Conservation (phyloP, 1,140 invertebrate species). For the Drosophila santomea region DNA sequence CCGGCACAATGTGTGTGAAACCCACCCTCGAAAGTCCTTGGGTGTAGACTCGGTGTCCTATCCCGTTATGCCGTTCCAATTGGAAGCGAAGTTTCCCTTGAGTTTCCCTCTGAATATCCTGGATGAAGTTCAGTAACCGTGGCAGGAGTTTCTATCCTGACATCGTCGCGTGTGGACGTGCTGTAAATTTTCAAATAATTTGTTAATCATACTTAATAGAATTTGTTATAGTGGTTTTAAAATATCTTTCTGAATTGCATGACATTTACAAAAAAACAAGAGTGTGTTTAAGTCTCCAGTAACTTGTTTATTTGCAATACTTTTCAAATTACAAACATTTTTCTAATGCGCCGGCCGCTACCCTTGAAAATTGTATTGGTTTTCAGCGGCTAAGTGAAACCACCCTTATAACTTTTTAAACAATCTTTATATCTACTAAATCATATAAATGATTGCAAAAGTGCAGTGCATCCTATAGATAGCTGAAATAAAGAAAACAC, state of each 20-base stretch:
- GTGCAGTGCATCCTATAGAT: neutral
- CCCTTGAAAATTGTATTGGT: constrained; percentile 51
- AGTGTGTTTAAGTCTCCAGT: neutral
- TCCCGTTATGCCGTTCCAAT: constrained; percentile 68
- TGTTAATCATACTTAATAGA: neutral
- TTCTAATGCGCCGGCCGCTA: constrained; percentile 48
- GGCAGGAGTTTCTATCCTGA: constrained; percentile 65
- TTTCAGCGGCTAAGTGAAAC: constrained; percentile 50
- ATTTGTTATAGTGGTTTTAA: neutral
- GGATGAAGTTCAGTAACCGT: constrained; percentile 71
- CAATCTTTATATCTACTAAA: constrained; percentile 9
- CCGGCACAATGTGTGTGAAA: constrained; percentile 43
- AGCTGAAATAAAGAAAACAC: neutral
- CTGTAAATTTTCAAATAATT: constrained; percentile 12
- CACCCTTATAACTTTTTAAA: constrained; percentile 42
- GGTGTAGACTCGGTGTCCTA: constrained; percentile 56
- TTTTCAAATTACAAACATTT: constrained; percentile 13
- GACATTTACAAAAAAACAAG: neutral
- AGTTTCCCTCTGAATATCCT: constrained; percentile 47
- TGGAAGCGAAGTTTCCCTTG: constrained; percentile 54
- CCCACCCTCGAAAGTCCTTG: constrained; percentile 36
- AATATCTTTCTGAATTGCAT: neutral
- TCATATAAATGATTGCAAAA: neutral
- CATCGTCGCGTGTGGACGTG: constrained; percentile 64
- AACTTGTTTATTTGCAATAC: neutral